Evolutionary conservation across 2,888 invertebrate genomes (phyloP), one percentile per base, ranked within the genome.

Genomic region (Eupeodes latifasciatus): DNA sequence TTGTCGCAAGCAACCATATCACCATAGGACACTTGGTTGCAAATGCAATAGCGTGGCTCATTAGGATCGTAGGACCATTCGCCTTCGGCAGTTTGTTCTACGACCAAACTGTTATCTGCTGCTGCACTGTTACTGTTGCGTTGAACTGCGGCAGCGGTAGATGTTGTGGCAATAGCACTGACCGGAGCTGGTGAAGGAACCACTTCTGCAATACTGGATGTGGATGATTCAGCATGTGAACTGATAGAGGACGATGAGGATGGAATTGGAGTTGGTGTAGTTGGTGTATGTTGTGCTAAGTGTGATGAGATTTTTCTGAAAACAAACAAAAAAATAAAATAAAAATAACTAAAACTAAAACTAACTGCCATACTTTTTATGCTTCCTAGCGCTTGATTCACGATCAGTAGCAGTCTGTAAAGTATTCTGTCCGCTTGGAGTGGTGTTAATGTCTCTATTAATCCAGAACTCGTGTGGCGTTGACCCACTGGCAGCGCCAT

Each of bases 1-100:
- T 99, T 99, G 94, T 99, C 99, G 94, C 99, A 99, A 86, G 99
- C 99, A 61, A 99, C 99, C 99, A 99, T 99, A 93, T 98, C 98
- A 0, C 99, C 99, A 92, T 99, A 99, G 0, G 98, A 98, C 27
- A 99, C 98, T 94, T 99, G 98, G 94, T 99, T 98, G 94, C 99
- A 99, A 91, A 98, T 96, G 93, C 99, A 99, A 94, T 99, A 99
- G 90, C 97, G 95, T 0, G 98, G 99, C 93, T 99, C 99, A 94
- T 99, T 98, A 2, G 99, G 98, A 94, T 99, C 99, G 91, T 97
- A 98, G 0, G 97, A 96, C 98, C 98, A 98, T 92, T 98, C 98
- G 11, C 96, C 96, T 91, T 96, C 96, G 89, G 95, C 80, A 0
- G 92, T 91, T 80, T 93, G 93, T 80, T 94, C 94, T 2, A 93